Base-by-base conservation (phyloP, 2,113 vertebrate species). In the Piaya cayana region DNA sequence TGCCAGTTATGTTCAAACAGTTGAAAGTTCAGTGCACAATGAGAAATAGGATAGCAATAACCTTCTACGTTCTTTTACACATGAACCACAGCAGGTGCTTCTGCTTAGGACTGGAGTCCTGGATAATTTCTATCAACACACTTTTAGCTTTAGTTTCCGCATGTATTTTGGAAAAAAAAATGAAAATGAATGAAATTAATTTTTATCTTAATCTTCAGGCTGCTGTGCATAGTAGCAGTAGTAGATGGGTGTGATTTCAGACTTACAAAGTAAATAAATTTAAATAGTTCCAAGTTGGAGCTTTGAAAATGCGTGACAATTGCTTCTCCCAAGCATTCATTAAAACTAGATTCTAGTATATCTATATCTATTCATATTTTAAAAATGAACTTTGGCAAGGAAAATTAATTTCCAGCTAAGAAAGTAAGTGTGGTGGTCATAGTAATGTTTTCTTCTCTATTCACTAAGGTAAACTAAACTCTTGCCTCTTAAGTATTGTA, bases 201-300 rank as follows among this genome's bases (percentile, higher is more conserved):
- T 78, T 94, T 89, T 70, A 18, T 43, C 15, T 87, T 94, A 89
- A 82, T 95, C 82, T 25, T 90, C 34, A 70, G 30, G 58, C 42
- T 90, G 27, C 37, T 78, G 20, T 25, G 69, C n/a, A n/a, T n/a
- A 91, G 55, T 56, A 79, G 50, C 27, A 81, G 43, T 34, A 59
- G 68, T 63, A 78, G 50, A 39, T 55, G 18, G 0, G 1, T 47
- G 42, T 69, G 68, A 77, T 78, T 95, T 87, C 64, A 63, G 71
- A 60, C 55, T 77, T 89, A 3, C 1, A 63, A 83, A 69, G 27
- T 36, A 84, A 65, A 59, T 36, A 27, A n/a, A 80, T 34, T 64
- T 67, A n/a, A 47, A 8, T 29, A 81, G 63, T 49, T 77, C 72
- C 86, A 83, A 49, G 72, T 52, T 34, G 58, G 39, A 70, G 56